These are phyloP conservation scores for Scopus umbretta DNA, from an alignment of 2,113 vertebrate species.

Conservation along the genomic window DNA sequence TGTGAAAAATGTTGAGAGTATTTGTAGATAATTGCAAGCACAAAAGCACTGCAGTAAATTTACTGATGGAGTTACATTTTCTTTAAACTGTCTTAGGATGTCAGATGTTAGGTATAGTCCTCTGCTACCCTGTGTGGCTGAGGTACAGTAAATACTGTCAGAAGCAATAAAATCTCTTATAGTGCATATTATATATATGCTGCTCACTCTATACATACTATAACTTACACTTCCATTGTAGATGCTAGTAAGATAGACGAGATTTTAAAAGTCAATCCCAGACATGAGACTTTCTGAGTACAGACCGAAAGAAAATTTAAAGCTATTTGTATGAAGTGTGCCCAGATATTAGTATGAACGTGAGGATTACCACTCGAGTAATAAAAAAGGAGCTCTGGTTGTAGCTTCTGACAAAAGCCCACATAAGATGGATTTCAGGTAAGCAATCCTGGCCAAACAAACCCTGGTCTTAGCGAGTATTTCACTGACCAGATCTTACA, in stretches of 20 bases:
- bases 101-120: not conserved
- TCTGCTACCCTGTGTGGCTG: not conserved
- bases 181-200: not conserved
- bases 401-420: not conserved
- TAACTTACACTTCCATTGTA: not conserved
- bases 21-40: not conserved
- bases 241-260: not conserved
- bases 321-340: not conserved
- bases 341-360: not conserved
- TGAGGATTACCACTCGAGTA: not conserved
- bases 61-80: not conserved
- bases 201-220: not conserved
- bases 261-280: not conserved
- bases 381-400: not conserved
- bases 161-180: not conserved
- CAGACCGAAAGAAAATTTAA: not conserved
- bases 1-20: not conserved
- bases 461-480: not conserved
- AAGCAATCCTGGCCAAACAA: not conserved
- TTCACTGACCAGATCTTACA: not conserved
- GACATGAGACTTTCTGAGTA: not conserved
- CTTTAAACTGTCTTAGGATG: not conserved
- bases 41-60: not conserved
- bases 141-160: not conserved
- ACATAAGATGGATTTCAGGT: not conserved